Evolutionary conservation across 1,140 invertebrate species (phyloP), one percentile per base, ranked within the genome.

Genomic region (Thaumatotibia leucotreta): DNA sequence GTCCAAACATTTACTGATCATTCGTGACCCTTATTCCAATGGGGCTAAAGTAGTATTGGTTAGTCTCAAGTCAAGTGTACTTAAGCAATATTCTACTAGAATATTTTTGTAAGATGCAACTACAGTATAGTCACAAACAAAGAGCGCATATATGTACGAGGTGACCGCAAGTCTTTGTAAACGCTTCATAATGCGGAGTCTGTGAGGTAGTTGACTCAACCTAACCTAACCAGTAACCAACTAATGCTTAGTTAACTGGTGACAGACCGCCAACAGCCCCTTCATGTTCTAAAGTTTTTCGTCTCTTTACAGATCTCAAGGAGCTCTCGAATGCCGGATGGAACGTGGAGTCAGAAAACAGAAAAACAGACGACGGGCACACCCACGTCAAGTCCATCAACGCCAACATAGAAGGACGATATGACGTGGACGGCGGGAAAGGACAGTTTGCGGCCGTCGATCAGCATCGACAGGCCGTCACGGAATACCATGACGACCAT

Each of bases 401-500:
- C 23, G 89, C 91, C 63, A 84, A 91, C 75, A 88, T 89, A 61
- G 85, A 89, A 24, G 93, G 94, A 61, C 91, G 80, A 22, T 92
- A 93, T 72, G 92, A 93, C 76, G 92, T 94, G 17, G 93, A 93
- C 64, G 93, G 93, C 29, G 94, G 94, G 35, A 86, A 89, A 23
- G 88, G 92, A 8, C 91, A 92, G 65, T 95, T 93, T 72, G 90
- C 92, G 14, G 94, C 93, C 10, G 87, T 92, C 70, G 93, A 94
- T 68, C 89, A 93, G 72, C 92, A 94, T 72, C 88, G 86, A 32
- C 87, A 92, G 63, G 91, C 91, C 2, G 89, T 92, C 49, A 93
- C 92, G 23, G 92, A 93, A 68, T 92, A 94, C 80, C 93, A 93
- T 33, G 93, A 94, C 63, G 93, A 93, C 63, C 92, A 92, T 76